These are phyloP conservation scores for Hirundo rustica DNA, from an alignment of 2,797 vertebrate genomes.

Conservation along the genomic window DNA sequence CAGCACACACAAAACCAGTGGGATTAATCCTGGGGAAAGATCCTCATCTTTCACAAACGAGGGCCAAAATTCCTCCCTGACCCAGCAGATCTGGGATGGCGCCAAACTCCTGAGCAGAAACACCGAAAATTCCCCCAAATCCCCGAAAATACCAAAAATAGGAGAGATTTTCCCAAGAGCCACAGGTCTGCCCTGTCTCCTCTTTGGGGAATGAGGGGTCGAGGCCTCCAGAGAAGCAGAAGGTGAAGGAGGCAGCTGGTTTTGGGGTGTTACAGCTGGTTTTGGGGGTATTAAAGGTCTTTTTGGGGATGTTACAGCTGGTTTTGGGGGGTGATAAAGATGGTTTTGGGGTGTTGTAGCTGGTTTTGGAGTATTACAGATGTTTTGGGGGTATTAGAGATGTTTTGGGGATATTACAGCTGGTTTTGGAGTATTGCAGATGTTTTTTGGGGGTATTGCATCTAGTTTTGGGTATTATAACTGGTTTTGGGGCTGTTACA, in stretches of 20 bases:
- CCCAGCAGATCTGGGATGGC: neutral
- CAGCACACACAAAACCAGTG: fast-evolving
- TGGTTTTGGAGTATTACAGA: too few species aligned
- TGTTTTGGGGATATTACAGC: fast-evolving
- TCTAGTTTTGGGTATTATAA: too few species aligned
- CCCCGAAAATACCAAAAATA: neutral
- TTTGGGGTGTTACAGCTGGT: too few species aligned
- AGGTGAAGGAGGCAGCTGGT: neutral
- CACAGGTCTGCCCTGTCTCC: neutral
- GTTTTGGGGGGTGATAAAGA: too few species aligned
- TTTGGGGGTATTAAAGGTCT: too few species aligned
- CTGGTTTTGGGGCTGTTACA: fast-evolving
- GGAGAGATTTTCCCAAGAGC: neutral
- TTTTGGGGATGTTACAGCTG: too few species aligned
- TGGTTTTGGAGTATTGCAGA: fast-evolving
- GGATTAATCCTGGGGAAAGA: neutral
- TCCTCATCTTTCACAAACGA: neutral
- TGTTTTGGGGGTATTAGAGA: fast-evolving
- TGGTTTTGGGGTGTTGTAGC: too few species aligned
- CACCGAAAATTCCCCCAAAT: neutral
- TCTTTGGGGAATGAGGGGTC: neutral
- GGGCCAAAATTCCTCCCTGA: neutral
- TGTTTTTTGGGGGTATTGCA: fast-evolving
- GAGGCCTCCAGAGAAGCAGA: neutral
- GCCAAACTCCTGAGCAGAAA: neutral